Evolutionary conservation across 2,797 vertebrate genomes (phyloP), one percentile per base, ranked within the genome.

Genomic region (Labroides dimidiatus): DNA sequence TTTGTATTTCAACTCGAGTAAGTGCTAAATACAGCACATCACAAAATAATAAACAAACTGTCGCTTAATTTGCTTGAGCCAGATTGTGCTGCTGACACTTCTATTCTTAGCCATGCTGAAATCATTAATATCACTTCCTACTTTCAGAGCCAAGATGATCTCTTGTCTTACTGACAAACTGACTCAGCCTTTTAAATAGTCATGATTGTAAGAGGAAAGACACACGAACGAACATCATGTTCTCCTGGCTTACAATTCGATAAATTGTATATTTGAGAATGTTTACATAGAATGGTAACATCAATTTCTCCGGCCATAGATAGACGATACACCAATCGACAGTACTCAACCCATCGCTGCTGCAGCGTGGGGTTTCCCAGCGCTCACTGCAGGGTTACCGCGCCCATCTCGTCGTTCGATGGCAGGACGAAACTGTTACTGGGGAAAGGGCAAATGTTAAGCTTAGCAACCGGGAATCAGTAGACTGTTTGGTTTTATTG

Each of bases 381-480:
- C 64, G 84, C 90, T 68, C 74, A 92, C 79, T 92, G 94, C 94
- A 95, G 93, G 94, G 94, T 95, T 91, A 95, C 94, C 94, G 94
- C 94, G 93, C 94, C 94, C 94, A 94, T 93, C 91, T 92, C 85
- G 56, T 82, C 78, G 88, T 86, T 93, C 90, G 87, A 93, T 93
- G 93, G 93, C 92, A 84, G 93, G 88, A 87, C 84, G 62, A 87
- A 71, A 73, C 78, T 51, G 77, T 55, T 77, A 67, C 70, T 82
- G 79, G 77, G 62, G 84, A 79, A 80, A 87, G 85, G 75, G 80
- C 72, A 89, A 81, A 84, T 85, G 90, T 73, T 76, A 82, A 82
- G 80, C 69, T 80, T 60, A 68, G 60, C 69, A 49, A 23, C 79
- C 65, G 62, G 71, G 78, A 82, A 58, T 82, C 61, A 82, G 60